Base-by-base conservation (phyloP, 2,797 vertebrate genomes). In the Catostomus latipinnis region DNA sequence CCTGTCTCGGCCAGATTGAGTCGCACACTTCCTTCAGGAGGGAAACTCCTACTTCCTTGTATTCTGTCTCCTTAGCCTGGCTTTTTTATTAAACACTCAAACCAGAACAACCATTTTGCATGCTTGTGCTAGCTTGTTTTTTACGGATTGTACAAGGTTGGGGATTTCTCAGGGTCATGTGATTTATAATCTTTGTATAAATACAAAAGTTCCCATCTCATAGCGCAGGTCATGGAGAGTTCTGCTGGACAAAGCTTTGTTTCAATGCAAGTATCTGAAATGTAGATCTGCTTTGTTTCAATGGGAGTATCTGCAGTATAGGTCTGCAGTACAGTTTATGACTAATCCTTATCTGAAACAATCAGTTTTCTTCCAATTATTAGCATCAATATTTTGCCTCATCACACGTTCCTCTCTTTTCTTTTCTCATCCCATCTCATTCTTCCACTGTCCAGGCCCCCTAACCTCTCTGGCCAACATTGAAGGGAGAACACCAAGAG, bases 401-500 rank as follows among this genome's bases (percentile, higher is more conserved):
- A 60, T 54, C 62, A 65, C 22, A 49, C 10, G 12, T 14, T 63
- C 60, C 12, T n/a, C 5, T 7, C 60, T 8, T 69, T 46, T 53
- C 1, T 1, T 61, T 9, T 67, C n/a, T 48, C 6, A 53, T n/a
- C 52, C 11, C 45, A 10, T 74, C 57, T 74, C 66, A 18, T 13
- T 68, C 52, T 50, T 45, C 16, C 10, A 67, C 70, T 52, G 9
- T 18, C 54, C 61, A n/a, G 14, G 34, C 12, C 48, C 62, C 79
- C 60, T 34, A 78, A 65, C 49, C 76, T 57, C 58, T 54, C 68
- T 8, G 63, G 12, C 45, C 49, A 57, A 53, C n/a, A 22, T 67
- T 14, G 50, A 75, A 34, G 13, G 46, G 72, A 54, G 58, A 87
- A 87, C 83, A 83, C 87, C 86, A 84, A 80, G 60, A 60, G 82